These are phyloP conservation scores for Melanotaenia trifasciata DNA, from an alignment of 2,797 vertebrate species.

Conservation along the genomic window DNA sequence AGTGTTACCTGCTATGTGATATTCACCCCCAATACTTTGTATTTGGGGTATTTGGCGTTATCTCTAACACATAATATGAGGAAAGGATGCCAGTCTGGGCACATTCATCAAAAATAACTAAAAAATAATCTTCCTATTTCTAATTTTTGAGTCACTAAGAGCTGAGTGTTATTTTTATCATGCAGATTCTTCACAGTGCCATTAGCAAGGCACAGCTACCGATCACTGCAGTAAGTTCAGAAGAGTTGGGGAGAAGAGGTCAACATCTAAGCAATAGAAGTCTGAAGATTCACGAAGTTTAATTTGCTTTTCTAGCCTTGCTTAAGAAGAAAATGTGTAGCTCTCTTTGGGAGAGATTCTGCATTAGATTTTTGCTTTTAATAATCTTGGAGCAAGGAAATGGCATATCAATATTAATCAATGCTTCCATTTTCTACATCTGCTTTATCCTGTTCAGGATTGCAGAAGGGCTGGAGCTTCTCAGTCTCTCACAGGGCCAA, in stretches of 20 bases:
- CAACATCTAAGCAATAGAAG: constrained; percentile 35
- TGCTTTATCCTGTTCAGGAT: neutral
- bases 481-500: neutral
- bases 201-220: constrained; percentile 35
- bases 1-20: no score
- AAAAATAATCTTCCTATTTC: neutral
- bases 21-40: no score
- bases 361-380: neutral
- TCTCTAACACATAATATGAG: no score
- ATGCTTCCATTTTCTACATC: neutral
- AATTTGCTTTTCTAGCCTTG: constrained; percentile 19
- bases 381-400: neutral
- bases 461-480: neutral
- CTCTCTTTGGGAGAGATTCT: neutral
- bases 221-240: constrained; percentile 55
- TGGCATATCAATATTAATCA: neutral
- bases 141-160: constrained; percentile 18
- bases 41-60: no score
- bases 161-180: constrained; percentile 45
- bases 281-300: constrained; percentile 21
- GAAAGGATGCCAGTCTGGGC: no score
- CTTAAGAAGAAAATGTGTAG: neutral
- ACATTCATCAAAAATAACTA: neutral
- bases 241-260: constrained; percentile 31
- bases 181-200: constrained; percentile 31